Percentiles rank a stretch among this genome's conserved stretches.
Evolutionary conservation across 2,888 invertebrate species (phyloP).

Genomic region (Incurvaria masculella): DNA sequence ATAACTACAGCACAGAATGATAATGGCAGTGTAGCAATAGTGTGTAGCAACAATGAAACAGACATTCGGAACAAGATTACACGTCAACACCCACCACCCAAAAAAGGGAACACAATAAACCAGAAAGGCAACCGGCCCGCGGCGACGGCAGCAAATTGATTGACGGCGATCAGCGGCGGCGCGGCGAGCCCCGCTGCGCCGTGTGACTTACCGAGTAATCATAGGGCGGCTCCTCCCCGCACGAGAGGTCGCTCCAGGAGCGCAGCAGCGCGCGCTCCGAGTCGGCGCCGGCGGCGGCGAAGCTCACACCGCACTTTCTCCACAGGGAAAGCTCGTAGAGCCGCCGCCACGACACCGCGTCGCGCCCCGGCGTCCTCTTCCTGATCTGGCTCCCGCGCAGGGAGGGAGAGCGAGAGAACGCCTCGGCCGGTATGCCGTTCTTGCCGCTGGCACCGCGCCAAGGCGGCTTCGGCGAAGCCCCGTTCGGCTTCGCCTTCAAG

Average conservation of each 20-base stretch:
- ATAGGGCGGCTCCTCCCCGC: constrained; percentile 23
- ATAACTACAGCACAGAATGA: too few species aligned
- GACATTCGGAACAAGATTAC: too few species aligned
- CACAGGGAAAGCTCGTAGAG: constrained; percentile 55
- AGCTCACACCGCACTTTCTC: constrained; percentile 50
- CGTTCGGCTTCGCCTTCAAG: constrained; percentile 26
- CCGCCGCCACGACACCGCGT: constrained; percentile 52
- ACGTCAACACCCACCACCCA: background rate
- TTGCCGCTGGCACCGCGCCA: constrained; percentile 41
- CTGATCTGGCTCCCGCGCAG: constrained; percentile 39
- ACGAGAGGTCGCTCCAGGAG: constrained; percentile 40
- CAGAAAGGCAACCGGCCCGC: background rate
- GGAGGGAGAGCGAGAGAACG: constrained; percentile 36
- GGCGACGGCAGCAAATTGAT: background rate
- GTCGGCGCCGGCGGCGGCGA: constrained; percentile 40
- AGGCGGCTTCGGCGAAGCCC: constrained; percentile 36
- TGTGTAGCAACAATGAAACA: too few species aligned
- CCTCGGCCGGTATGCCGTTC: constrained; percentile 30
- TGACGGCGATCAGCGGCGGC: background rate
- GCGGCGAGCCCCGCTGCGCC: background rate
- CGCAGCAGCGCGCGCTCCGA: constrained; percentile 39
- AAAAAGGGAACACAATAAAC: background rate
- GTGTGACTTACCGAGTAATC: constrained; percentile 33
- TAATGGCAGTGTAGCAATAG: too few species aligned
- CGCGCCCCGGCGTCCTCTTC: constrained; percentile 34